phyloP scores from a whole-genome alignment of 2,797 vertebrate genomes.

The Hemibagrus guttatus region DNA sequence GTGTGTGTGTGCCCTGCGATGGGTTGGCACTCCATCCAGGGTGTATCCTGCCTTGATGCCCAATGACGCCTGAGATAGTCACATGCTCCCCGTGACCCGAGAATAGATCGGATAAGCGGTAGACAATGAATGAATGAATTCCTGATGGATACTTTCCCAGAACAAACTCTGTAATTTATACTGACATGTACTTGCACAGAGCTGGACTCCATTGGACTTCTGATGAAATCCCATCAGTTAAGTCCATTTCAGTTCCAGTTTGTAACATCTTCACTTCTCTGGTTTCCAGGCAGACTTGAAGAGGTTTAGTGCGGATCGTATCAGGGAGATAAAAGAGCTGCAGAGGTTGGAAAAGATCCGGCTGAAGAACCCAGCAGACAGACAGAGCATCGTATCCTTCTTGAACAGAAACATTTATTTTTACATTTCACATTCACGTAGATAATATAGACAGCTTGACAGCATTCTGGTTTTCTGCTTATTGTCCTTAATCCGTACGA shows the following conservation, averaged over 20 bases:
- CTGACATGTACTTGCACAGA: not conserved
- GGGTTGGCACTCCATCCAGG: too few species aligned
- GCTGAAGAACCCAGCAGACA: conserved; percentile 74
- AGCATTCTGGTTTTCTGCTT: not conserved
- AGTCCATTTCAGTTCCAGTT: not conserved
- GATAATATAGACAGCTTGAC: not conserved
- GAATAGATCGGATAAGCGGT: too few species aligned
- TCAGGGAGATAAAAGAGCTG: conserved; percentile 79
- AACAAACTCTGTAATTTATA: not conserved
- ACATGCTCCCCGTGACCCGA: too few species aligned
- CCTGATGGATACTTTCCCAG: not conserved
- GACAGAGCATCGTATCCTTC: conserved; percentile 82
- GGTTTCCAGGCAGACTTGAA: conserved; percentile 78
- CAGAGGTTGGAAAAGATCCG: conserved; percentile 77
- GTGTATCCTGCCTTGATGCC: too few species aligned
- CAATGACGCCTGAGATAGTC: too few species aligned
- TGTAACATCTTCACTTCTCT: not conserved
- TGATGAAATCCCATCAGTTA: not conserved
- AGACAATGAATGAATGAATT: too few species aligned
- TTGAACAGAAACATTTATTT: not conserved
- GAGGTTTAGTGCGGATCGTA: conserved; percentile 74
- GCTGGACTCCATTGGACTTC: not conserved
- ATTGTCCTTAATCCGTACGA: conserved; percentile 67
- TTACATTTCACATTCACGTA: not conserved
- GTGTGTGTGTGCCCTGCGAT: too few species aligned